Percentiles rank a stretch among this genome's conserved stretches.
phyloP scores from a whole-genome alignment of 2,113 vertebrate species.

The Rattus rattus region DNA sequence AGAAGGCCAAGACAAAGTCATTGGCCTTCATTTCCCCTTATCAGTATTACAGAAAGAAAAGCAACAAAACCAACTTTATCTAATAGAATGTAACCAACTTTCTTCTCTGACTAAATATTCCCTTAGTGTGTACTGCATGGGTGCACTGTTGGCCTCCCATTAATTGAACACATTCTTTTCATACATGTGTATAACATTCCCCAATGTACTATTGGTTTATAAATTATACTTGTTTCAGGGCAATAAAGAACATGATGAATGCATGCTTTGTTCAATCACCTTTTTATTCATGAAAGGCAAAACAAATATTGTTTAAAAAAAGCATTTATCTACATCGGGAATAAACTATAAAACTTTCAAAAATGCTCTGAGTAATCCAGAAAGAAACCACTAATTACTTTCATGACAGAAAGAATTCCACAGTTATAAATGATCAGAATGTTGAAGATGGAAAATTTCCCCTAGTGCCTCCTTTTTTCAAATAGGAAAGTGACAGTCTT shows the following conservation, averaged over 20 bases:
- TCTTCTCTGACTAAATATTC: constrained; percentile 74
- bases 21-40: constrained; percentile 39
- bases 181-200: constrained; percentile 86
- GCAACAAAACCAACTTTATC: constrained; percentile 40
- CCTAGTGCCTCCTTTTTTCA: neutral
- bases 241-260: constrained; percentile 90
- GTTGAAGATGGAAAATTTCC: constrained; percentile 43
- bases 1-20: neutral
- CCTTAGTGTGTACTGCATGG: constrained; percentile 82
- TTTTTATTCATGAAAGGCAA: constrained; percentile 90
- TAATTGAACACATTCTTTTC: constrained; percentile 88
- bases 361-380: constrained; percentile 86
- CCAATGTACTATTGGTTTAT: constrained; percentile 89
- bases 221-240: constrained; percentile 89
- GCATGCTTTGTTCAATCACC: constrained; percentile 88
- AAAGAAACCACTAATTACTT: constrained; percentile 88
- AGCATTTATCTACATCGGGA: constrained; percentile 89
- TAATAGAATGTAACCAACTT: constrained; percentile 76
- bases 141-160: constrained; percentile 80
- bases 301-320: constrained; percentile 85
- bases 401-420: constrained; percentile 86
- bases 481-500: constrained; percentile 29
- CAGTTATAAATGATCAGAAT: constrained; percentile 82
- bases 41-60: constrained; percentile 59
- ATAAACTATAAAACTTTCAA: constrained; percentile 89